Percentiles rank a stretch among this genome's conserved stretches.
phyloP scores from a whole-genome alignment of 1,140 invertebrate genomes.

The silkworm (Bombyx mori) region DNA sequence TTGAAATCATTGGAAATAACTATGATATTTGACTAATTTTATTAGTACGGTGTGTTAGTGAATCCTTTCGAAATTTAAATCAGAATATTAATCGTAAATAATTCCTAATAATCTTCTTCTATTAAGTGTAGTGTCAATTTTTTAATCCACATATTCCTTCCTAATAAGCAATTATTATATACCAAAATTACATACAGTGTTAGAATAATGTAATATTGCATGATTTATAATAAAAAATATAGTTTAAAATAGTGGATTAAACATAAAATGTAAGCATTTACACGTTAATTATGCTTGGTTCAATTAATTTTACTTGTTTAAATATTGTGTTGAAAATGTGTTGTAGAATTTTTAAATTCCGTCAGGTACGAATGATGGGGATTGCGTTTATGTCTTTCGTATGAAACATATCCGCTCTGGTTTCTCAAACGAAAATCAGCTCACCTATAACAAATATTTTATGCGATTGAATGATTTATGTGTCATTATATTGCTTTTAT shows the following conservation, averaged over 20 bases:
- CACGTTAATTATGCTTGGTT: background rate
- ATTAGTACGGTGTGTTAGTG: background rate
- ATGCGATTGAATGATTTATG: too few species aligned
- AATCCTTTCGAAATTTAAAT: background rate
- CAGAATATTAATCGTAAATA: background rate
- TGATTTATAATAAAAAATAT: constrained; percentile 35
- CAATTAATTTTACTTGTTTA: background rate
- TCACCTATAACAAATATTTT: too few species aligned
- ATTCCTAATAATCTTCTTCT: constrained; percentile 18
- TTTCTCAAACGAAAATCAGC: too few species aligned
- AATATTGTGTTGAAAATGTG: background rate
- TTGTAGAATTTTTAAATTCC: background rate
- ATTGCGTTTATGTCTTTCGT: too few species aligned
- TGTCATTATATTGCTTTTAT: too few species aligned
- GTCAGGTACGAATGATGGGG: background rate
- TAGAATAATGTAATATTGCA: constrained; percentile 34
- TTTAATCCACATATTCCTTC: constrained; percentile 57
- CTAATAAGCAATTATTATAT: constrained; percentile 58
- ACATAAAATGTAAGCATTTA: constrained; percentile 10
- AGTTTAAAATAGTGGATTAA: constrained; percentile 24
- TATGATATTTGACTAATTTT: too few species aligned
- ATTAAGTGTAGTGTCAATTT: constrained; percentile 46
- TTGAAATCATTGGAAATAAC: background rate
- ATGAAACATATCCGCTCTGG: too few species aligned
- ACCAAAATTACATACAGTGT: constrained; percentile 55